Base-by-base conservation (phyloP, 1,140 invertebrate genomes). In the Fopius arisanus region DNA sequence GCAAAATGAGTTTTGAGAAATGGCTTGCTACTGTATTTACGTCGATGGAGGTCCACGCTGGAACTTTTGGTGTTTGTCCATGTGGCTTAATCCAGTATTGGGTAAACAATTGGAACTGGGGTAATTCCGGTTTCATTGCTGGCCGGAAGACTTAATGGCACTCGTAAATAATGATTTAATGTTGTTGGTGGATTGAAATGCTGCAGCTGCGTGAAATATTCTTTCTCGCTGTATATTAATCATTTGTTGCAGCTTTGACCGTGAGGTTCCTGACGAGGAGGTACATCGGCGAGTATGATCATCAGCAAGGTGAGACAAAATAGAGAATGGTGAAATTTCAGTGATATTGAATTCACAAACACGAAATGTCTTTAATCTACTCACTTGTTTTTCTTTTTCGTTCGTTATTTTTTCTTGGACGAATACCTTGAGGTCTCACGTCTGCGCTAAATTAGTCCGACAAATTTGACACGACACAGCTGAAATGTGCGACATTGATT, bases 221-320 rank as follows among this genome's bases (percentile, higher is more conserved):
- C 14, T 1, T 51, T 23, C 10, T 29, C 33, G 29, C 31, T 16
- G 14, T 40, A 33, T 63, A 65, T 14, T 70, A 23, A 26, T 31
- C 40, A 73, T 72, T 37, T 76, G 75, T 92, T 91, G 70, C 91
- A 96, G 95, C 95, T 40, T 80, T 97, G 80, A 95, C 94, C 33
- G 96, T 97, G 54, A 91, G 96, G 77, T 97, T 96, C 83, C 87
- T 97, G 51, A 97, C 96, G 0, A 94, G 93, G 80, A 88, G 96
- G 75, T 97, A 96, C 85, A 97, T 97, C 73, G 96, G 96, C 54
- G 96, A 97, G 88, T 97, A 97, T 85, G 96, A 97, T 86, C 95
- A 97, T 86, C 94, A 96, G 87, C 92, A 94, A 89, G 95, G 95
- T 96, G 89, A 89, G 83, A 14, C 0, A 28, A 43, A 67, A 21